Evolutionary conservation across 2,113 vertebrate species (phyloP).

Genomic region (Centrocercus urophasianus): DNA sequence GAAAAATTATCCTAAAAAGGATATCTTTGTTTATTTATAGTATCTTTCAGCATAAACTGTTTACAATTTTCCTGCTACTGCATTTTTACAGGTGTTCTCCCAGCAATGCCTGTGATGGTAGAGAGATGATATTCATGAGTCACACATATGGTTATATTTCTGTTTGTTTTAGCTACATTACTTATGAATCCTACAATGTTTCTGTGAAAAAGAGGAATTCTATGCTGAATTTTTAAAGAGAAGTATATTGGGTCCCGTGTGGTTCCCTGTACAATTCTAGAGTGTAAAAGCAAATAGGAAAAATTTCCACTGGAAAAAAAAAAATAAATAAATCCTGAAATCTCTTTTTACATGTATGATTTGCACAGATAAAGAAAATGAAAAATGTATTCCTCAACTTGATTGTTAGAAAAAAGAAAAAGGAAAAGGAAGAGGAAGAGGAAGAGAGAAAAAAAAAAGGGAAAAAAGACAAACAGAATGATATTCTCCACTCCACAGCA

Average conservation of each 20-base stretch:
- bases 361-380: background rate
- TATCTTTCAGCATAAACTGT: background rate
- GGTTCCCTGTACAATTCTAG: background rate
- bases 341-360: background rate
- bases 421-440: too few relatives aligned
- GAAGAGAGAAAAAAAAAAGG: background rate
- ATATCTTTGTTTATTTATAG: background rate
- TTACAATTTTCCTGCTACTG: background rate
- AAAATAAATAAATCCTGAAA: background rate
- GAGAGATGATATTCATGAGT: rapidly evolving
- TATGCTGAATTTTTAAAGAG: background rate
- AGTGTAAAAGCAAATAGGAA: background rate
- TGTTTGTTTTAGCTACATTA: background rate
- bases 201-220: background rate
- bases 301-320: background rate
- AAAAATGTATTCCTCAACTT: background rate
- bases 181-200: background rate
- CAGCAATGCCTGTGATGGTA: background rate
- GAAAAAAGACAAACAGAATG: background rate
- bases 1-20: background rate
- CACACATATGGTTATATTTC: background rate
- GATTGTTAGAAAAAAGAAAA: background rate
- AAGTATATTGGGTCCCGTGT: background rate
- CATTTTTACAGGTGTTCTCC: background rate
- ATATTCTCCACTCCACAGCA: background rate